Conservation (phyloP, 2,888 invertebrate species). For the Orgyia antiqua region DNA sequence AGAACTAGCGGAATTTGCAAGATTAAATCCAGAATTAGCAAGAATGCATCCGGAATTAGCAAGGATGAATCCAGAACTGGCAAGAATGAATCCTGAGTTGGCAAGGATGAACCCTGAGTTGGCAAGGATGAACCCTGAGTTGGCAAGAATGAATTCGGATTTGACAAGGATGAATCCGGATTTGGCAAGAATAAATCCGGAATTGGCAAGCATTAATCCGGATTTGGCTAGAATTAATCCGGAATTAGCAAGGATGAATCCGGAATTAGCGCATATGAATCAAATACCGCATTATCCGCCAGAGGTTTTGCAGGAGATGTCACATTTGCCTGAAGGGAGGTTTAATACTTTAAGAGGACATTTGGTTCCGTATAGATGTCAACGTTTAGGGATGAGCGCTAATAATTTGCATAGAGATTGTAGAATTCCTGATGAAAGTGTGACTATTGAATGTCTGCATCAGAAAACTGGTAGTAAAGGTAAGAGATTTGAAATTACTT, state of each 20-base stretch:
- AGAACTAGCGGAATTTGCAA: constrained; percentile 16
- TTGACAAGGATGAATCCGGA: constrained; percentile 27
- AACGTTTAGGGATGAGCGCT: constrained; percentile 54
- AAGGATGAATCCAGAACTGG: constrained; percentile 32
- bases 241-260: constrained; percentile 26
- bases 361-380: constrained; percentile 63
- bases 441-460: constrained; percentile 57
- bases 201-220: constrained; percentile 28
- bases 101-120: constrained; percentile 22
- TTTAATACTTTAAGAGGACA: constrained; percentile 66
- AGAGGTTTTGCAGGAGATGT: constrained; percentile 30
- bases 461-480: constrained; percentile 64
- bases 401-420: constrained; percentile 61
- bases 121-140: constrained; percentile 26
- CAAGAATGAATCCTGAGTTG: constrained; percentile 29
- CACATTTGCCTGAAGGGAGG: constrained; percentile 30
- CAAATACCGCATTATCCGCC: constrained; percentile 38
- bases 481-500: no score
- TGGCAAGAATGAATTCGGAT: constrained; percentile 30
- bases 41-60: constrained; percentile 33
- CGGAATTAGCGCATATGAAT: constrained; percentile 39
- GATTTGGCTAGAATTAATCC: constrained; percentile 28
- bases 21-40: constrained; percentile 28
- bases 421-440: constrained; percentile 43
- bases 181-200: constrained; percentile 25